A percentile compares a stretch with the other conserved stretches of the same genome.
Evolutionary conservation across 2,113 vertebrate genomes (phyloP).

Genomic region (Egretta garzetta): DNA sequence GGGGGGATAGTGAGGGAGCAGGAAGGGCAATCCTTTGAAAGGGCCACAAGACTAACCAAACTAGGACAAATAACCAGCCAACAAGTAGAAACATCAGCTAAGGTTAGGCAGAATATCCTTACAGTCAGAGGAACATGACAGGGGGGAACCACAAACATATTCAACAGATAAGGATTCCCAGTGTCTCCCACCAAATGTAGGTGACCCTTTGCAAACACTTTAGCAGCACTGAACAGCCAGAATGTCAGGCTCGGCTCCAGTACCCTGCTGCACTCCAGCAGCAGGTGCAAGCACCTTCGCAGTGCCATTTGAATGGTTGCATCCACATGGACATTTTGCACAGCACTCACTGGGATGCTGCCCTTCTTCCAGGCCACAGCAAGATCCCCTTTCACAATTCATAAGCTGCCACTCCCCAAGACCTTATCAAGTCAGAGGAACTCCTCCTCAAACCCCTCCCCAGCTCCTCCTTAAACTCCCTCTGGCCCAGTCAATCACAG

Average conservation of each 20-base stretch:
- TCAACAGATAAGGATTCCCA: background rate
- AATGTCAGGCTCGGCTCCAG: background rate
- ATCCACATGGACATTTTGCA: accelerated
- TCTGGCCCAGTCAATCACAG: background rate
- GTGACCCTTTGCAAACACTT: background rate
- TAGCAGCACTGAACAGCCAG: accelerated
- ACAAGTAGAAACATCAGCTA: background rate
- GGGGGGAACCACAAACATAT: background rate
- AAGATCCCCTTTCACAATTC: background rate
- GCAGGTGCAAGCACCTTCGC: background rate
- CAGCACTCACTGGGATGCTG: background rate
- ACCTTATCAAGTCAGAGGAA: background rate
- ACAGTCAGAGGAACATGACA: accelerated
- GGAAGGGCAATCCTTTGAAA: background rate
- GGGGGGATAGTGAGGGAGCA: background rate
- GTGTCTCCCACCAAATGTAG: background rate
- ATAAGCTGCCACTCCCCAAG: background rate
- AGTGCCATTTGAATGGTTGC: background rate
- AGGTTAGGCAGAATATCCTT: background rate
- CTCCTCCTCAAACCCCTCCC: background rate
- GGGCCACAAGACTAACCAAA: background rate
- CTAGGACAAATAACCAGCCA: background rate
- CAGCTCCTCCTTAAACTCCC: background rate
- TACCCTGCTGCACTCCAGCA: background rate
- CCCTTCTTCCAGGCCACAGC: background rate